Base-by-base conservation (phyloP, 2,797 vertebrate genomes). In the Rhabdomys pumilio region DNA sequence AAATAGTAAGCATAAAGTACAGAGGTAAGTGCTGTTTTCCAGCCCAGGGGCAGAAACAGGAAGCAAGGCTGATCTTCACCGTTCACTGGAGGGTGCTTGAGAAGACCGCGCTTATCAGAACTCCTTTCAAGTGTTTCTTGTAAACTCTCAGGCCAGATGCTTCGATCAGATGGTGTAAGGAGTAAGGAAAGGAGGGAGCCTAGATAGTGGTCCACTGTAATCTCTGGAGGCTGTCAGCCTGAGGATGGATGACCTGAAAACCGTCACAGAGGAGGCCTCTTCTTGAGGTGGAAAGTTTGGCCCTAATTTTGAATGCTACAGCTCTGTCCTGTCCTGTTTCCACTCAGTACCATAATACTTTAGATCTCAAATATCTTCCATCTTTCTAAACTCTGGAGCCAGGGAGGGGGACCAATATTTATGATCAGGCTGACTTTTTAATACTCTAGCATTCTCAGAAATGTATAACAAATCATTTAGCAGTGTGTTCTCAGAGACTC, bases 341-440 rank as follows among this genome's bases (percentile, higher is more conserved):
- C 81, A 44, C 11, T 94, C 53, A 63, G 24, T 63, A 61, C 19
- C 41, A n/a, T 5, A 59, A 73, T 90, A 80, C 85, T 92, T 88
- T 88, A 89, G 61, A 94, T 77, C 83, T 87, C 24, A 80, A 80
- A 34, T 53, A 72, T n/a, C n/a, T 26, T 94, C 34, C 61, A 75
- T 79, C 55, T 93, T 92, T 91, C 75, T 81, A 14, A 81, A 47
- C 72, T 61, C 19, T 84, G 80, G 44, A 38, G 17, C 6, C 17
- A 3, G 38, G 24, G 24, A 15, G 24, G 24, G 22, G 24, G 13
- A 26, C 8, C 47, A 90, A 53, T 92, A 92, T 95, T 92, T 90
- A 87, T 76, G 44, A 93, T 63, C 38, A n/a, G 77, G 79, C 29
- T 67, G 75, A 89, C 17, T 53, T 96, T 92, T 93, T 59, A 55